Percentiles rank a stretch among this genome's conserved stretches.
These are phyloP conservation scores for Mormyrops boulengeri DNA, from an alignment of 2,797 vertebrate genomes.

Conservation along the genomic window DNA sequence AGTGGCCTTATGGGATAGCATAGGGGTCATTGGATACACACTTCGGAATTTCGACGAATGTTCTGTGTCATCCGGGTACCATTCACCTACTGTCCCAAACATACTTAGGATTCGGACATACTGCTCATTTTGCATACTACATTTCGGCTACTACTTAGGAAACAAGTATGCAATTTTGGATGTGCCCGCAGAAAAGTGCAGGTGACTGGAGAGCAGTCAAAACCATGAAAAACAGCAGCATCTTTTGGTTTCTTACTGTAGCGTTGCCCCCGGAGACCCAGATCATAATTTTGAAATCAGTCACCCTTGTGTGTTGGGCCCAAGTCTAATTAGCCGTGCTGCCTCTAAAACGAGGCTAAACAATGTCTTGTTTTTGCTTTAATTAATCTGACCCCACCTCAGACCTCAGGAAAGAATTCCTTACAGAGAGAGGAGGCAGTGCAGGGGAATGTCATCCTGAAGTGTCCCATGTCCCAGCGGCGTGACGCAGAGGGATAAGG, in stretches of 20 bases:
- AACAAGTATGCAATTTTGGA: no score
- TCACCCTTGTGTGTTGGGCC: slow-evolving; percentile 2
- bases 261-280: background rate
- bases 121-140: no score
- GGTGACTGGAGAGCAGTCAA: background rate
- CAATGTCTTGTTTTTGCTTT: background rate
- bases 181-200: background rate
- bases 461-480: background rate
- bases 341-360: background rate
- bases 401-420: background rate
- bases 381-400: slow-evolving; percentile 4
- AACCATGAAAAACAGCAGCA: background rate
- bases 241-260: background rate
- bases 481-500: background rate
- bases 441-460: background rate
- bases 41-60: no score
- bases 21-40: no score
- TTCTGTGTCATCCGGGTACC: no score
- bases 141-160: no score
- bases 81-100: no score
- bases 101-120: no score
- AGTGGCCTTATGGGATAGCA: no score
- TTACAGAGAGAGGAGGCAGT: background rate
- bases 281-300: background rate
- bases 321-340: background rate